These are phyloP conservation scores for Tursiops truncatus DNA, from an alignment of 2,113 vertebrate species.

Conservation along the genomic window DNA sequence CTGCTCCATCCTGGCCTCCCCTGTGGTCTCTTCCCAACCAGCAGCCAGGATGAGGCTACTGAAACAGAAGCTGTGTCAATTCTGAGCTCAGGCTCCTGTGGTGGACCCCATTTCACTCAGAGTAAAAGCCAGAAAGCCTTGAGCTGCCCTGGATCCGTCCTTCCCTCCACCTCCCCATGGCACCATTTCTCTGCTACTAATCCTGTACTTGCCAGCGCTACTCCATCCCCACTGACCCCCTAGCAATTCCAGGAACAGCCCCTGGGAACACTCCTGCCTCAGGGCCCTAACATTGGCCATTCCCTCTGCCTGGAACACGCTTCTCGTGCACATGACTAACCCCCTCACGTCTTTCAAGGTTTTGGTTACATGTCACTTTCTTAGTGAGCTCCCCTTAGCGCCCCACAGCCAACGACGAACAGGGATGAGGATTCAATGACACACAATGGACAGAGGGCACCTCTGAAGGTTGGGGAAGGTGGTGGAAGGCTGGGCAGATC, in stretches of 20 bases:
- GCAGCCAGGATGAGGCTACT: not conserved
- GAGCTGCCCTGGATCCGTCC: not conserved
- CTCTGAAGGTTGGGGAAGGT: not conserved
- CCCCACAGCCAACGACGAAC: not conserved
- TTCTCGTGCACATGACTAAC: not conserved
- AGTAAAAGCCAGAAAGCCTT: not conserved
- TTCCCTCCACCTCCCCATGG: not conserved
- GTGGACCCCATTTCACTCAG: not conserved
- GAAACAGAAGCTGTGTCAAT: not conserved
- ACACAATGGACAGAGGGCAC: not conserved
- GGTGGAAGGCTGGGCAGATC: not conserved
- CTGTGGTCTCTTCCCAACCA: not conserved
- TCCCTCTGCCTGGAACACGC: not conserved
- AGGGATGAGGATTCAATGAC: not conserved
- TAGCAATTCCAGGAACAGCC: not conserved
- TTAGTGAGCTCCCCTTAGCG: not conserved
- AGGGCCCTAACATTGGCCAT: not conserved
- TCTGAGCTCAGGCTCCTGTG: not conserved
- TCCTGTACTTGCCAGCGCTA: not conserved
- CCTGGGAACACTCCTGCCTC: not conserved
- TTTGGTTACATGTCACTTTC: not conserved
- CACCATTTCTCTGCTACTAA: not conserved
- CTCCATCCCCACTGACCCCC: not conserved
- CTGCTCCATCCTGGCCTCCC: not conserved
- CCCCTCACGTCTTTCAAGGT: not conserved